Conservation (phyloP, 2,797 vertebrate species). For the Spinus olivaceus region DNA sequence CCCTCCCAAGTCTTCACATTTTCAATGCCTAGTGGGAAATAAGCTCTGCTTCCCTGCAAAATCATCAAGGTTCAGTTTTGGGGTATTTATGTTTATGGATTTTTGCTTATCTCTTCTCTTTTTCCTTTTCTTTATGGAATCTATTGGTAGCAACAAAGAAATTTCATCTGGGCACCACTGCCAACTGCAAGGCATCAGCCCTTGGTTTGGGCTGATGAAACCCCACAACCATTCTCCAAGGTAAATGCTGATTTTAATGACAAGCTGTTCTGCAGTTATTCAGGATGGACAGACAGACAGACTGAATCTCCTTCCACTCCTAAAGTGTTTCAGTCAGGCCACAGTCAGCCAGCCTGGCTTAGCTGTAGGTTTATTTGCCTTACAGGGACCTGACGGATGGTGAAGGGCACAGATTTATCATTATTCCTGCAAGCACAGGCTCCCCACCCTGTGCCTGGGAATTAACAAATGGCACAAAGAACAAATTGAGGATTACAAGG, state of each 20-base stretch:
- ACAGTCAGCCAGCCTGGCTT: background rate
- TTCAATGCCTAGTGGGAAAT: background rate
- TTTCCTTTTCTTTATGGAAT: background rate
- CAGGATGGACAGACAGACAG: background rate
- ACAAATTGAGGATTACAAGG: constrained; percentile 42
- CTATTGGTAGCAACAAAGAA: background rate
- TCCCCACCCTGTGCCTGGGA: background rate
- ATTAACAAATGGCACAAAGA: background rate
- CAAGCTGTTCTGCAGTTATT: background rate
- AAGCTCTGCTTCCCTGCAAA: background rate
- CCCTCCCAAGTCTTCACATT: background rate
- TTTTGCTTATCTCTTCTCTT: background rate
- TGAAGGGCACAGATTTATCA: background rate
- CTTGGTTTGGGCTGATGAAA: background rate
- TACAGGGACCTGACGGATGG: background rate
- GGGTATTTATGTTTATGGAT: background rate
- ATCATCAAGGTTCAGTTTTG: background rate
- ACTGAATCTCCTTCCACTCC: background rate
- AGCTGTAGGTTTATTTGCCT: background rate
- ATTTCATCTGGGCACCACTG: background rate
- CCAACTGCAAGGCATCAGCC: background rate
- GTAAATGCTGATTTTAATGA: background rate
- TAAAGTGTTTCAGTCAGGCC: background rate
- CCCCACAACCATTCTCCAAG: background rate
- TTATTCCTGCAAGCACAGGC: background rate